These are phyloP conservation scores for Lasioglossum malachurum DNA, from an alignment of 2,888 invertebrate genomes.

Conservation along the genomic window DNA sequence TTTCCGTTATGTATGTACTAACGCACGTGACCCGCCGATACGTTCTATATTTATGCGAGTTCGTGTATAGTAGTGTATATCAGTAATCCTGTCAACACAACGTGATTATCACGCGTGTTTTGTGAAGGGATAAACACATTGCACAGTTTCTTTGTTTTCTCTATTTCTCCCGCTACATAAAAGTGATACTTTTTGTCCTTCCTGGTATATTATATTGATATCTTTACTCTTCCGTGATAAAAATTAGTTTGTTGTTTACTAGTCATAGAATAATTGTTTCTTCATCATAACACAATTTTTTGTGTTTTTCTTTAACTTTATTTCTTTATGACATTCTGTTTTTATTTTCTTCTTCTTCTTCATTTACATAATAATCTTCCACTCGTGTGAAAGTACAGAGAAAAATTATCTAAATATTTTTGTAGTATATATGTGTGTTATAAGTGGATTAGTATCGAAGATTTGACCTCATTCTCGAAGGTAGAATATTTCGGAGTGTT, in stretches of 20 bases:
- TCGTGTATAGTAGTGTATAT: not conserved
- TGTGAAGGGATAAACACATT: not conserved
- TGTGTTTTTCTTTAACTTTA: too few relatives aligned
- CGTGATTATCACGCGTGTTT: not conserved
- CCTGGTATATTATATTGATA: not conserved
- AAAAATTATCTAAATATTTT: not conserved
- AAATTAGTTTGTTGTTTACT: too few relatives aligned
- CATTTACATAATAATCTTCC: not conserved
- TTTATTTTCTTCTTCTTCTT: too few relatives aligned
- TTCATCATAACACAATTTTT: too few relatives aligned
- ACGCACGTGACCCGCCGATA: constrained; percentile 51
- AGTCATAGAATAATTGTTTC: too few relatives aligned
- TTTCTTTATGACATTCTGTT: too few relatives aligned
- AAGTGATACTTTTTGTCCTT: not conserved
- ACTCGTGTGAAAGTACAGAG: not conserved
- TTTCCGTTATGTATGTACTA: constrained; percentile 11
- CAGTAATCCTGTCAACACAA: not conserved
- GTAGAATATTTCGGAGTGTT: not conserved
- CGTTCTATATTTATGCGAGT: constrained; percentile 31
- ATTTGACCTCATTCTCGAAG: constrained; percentile 6
- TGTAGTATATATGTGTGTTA: constrained; percentile 1
- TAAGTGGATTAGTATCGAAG: not conserved
- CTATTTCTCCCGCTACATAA: not conserved
- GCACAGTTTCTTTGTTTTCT: not conserved
- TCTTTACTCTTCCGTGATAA: too few relatives aligned